Evolutionary conservation across 2,888 invertebrate genomes (phyloP).

Genomic region (Chelonus formosanus): DNA sequence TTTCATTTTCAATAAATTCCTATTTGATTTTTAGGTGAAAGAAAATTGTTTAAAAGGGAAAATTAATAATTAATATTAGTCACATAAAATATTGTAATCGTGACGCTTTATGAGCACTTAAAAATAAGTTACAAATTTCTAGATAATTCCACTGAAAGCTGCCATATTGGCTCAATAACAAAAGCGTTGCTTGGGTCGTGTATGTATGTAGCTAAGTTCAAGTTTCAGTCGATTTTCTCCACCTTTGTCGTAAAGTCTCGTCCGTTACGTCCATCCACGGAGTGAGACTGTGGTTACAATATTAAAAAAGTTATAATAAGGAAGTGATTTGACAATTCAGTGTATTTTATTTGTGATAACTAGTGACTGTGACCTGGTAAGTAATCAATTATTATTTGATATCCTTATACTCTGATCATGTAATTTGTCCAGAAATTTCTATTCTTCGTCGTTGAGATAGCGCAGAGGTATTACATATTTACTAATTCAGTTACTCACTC

Average conservation of each 20-base stretch:
- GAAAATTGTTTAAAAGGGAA: too few relatives aligned
- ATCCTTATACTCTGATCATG: not conserved
- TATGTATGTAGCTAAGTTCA: slow-evolving; percentile 48
- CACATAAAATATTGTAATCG: too few relatives aligned
- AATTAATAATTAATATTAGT: too few relatives aligned
- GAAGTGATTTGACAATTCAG: not conserved
- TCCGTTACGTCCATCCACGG: slow-evolving; percentile 31
- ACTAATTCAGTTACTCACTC: not conserved
- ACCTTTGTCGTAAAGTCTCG: slow-evolving; percentile 51
- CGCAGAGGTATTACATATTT: slow-evolving; percentile 4
- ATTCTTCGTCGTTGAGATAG: not conserved
- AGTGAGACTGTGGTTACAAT: slow-evolving; percentile 29
- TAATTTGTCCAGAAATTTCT: slow-evolving; percentile 11
- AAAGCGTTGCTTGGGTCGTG: not conserved
- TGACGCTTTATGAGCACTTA: too few relatives aligned
- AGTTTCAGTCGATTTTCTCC: slow-evolving; percentile 48
- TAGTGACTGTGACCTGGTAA: slow-evolving; percentile 31
- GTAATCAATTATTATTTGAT: slow-evolving; percentile 9
- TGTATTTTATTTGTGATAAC: slow-evolving; percentile 9
- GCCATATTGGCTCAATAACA: slow-evolving; percentile 25
- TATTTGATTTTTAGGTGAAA: too few relatives aligned
- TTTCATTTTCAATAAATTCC: too few relatives aligned
- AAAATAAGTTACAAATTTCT: too few relatives aligned
- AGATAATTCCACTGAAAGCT: too few relatives aligned
- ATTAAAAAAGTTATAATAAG: slow-evolving; percentile 10